These are phyloP conservation scores for Oenanthe melanoleuca DNA, from an alignment of 2,113 vertebrate genomes.

Conservation along the genomic window DNA sequence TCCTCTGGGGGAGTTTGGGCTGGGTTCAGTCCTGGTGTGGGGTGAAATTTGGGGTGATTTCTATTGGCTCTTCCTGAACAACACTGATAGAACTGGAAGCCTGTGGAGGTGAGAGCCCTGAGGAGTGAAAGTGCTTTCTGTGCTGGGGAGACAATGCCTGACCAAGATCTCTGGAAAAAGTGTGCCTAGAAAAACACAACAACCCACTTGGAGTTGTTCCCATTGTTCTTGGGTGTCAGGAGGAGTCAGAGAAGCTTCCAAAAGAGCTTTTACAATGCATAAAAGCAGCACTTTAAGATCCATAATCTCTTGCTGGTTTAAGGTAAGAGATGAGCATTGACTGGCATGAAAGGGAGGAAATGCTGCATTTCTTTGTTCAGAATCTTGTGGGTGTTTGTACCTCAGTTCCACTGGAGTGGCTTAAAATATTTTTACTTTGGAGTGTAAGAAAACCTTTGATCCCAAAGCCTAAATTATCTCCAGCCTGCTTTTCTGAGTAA, in stretches of 20 bases:
- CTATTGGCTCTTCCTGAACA: neutral
- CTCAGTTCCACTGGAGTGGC: neutral
- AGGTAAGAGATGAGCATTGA: neutral
- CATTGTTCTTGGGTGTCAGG: neutral
- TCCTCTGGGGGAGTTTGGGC: neutral
- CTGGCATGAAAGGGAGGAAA: neutral
- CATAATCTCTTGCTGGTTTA: neutral
- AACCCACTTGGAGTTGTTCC: neutral
- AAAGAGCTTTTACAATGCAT: neutral
- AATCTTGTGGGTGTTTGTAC: neutral
- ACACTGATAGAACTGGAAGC: fast-evolving
- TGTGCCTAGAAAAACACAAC: neutral
- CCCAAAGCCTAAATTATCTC: neutral
- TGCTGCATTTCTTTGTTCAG: neutral
- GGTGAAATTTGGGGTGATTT: neutral
- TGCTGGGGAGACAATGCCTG: neutral
- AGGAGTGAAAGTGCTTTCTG: neutral
- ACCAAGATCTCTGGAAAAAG: neutral
- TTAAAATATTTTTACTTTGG: neutral
- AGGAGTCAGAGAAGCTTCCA: neutral
- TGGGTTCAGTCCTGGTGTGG: neutral
- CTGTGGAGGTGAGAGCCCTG: fast-evolving
- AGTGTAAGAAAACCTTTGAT: neutral
- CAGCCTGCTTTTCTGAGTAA: neutral
- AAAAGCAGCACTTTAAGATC: neutral